These are phyloP conservation scores for Escarpia spicata DNA, from an alignment of 2,888 invertebrate genomes.

Conservation along the genomic window DNA sequence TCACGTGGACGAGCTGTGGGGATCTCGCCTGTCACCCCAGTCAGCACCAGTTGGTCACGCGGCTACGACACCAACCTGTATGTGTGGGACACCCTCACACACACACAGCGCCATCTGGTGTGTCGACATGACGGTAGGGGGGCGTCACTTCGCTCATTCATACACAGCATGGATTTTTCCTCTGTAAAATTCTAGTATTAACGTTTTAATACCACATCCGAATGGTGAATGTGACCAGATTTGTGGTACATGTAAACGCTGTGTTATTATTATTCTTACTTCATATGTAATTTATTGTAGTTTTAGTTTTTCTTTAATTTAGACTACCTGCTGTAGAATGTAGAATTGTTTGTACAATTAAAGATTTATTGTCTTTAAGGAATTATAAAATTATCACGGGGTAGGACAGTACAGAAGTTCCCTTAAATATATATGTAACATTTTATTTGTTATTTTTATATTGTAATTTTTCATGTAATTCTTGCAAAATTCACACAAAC, in stretches of 20 bases:
- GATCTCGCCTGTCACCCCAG: constrained; percentile 82
- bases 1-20: constrained; percentile 91
- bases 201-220: not conserved
- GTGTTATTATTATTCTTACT: not conserved
- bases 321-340: not conserved
- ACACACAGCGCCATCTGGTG: constrained; percentile 89
- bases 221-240: not conserved
- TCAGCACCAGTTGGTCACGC: constrained; percentile 86
- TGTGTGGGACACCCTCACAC: constrained; percentile 89
- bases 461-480: not conserved
- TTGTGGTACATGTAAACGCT: not conserved
- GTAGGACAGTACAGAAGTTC: not conserved
- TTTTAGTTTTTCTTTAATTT: not conserved
- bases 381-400: not conserved
- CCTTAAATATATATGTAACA: not conserved
- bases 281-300: not conserved
- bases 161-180: not conserved
- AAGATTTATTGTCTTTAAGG: not conserved
- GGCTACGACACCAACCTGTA: constrained; percentile 62
- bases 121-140: constrained; percentile 79
- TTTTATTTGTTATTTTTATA: not conserved
- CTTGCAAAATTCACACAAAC: not conserved
- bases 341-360: too few relatives aligned
- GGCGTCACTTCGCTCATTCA: not conserved
- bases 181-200: not conserved